These are phyloP conservation scores for Platorchestia sp. DNA, from an alignment of 1,140 invertebrate genomes.

Conservation along the genomic window DNA sequence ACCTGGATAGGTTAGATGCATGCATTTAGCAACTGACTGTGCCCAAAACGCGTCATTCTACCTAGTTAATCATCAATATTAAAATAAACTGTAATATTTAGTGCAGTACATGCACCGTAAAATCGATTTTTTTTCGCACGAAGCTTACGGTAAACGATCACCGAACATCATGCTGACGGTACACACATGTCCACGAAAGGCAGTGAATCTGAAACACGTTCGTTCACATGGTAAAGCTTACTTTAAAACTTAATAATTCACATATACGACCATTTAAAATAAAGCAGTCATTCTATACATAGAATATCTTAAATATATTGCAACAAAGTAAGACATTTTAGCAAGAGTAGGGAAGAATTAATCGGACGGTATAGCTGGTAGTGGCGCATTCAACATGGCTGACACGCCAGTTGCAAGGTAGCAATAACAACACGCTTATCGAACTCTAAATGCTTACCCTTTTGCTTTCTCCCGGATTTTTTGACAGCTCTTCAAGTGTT, in stretches of 20 bases:
- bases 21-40: background rate
- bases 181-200: background rate
- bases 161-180: background rate
- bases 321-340: background rate
- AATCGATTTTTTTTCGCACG: background rate
- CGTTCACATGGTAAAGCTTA: background rate
- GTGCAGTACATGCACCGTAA: background rate
- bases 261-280: background rate
- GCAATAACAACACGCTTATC: slow-evolving; percentile 42
- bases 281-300: background rate
- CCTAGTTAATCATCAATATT: background rate
- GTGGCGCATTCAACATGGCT: slow-evolving; percentile 51
- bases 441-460: slow-evolving; percentile 60
- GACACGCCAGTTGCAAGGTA: slow-evolving; percentile 38
- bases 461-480: slow-evolving; percentile 62
- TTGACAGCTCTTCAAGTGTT: slow-evolving; percentile 63
- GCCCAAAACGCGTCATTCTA: background rate
- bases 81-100: background rate
- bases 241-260: background rate
- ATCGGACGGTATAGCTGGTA: background rate
- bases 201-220: background rate
- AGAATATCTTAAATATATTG: background rate
- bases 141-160: background rate
- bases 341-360: background rate
- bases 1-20: background rate